Base-by-base conservation (phyloP, 2,888 invertebrate genomes). In the Silvanus unidentatus region DNA sequence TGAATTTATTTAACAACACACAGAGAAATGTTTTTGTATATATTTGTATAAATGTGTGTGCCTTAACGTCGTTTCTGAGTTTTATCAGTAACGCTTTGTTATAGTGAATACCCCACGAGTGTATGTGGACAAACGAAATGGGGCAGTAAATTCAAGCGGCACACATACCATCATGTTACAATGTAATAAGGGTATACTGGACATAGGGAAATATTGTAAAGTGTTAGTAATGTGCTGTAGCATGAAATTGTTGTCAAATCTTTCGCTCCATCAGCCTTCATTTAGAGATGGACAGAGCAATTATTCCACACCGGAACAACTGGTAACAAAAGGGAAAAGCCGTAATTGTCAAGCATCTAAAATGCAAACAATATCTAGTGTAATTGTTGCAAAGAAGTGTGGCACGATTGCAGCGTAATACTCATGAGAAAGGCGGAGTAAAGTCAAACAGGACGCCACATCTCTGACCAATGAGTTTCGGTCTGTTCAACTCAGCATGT, bases 401-500 rank as follows among this genome's bases (percentile, higher is more conserved):
- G 44, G 44, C 35, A 44, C 28, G 39, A 44, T 37, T 40, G 40
- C 35, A 42, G 42, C 34, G n/a, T n/a, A n/a, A 32, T n/a, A n/a
- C 15, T 27, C 27, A 44, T 67, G 70, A 69, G 68, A 73, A 75
- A 75, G 78, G 80, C 78, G 79, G 77, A 75, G 77, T 72, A 65
- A 68, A 68, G 63, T 65, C 63, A 58, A 58, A 57, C 57, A 61
- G 60, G 61, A 70, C 65, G 69, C n/a, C 69, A 69, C 70, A 70
- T 74, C 72, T 74, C 77, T 80, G 80, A 79, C 81, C 81, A 81
- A 81, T 81, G 79, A 78, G 73, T 78, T 71, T 71, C 72, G 78
- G 74, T 75, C 75, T 76, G 73, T 76, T 73, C 72, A 73, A 57
- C 60, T 57, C 53, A 63, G 65, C 69, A 68, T 71, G 71, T 69